Conservation (phyloP, 1,140 invertebrate genomes). For the Atta colombica region DNA sequence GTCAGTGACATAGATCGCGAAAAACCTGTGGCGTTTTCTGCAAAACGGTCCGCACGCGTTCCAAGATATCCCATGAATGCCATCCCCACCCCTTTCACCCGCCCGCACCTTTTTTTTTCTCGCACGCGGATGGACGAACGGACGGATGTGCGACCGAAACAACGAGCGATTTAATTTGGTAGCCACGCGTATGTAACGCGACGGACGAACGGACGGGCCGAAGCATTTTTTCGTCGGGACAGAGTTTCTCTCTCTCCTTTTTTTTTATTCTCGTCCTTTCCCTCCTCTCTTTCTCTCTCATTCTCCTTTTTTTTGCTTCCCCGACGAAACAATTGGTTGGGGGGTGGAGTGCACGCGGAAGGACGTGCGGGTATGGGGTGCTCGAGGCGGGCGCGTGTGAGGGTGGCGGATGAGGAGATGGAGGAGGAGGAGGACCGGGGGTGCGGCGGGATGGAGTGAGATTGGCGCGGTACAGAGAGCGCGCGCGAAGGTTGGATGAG, state of each 20-base stretch:
- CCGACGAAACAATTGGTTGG: constrained; percentile 71
- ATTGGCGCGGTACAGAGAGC: constrained; percentile 68
- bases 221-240: constrained; percentile 71
- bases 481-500: constrained; percentile 70
- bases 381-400: constrained; percentile 33
- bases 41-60: constrained; percentile 47
- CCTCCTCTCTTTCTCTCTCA: constrained; percentile 27
- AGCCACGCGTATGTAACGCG: constrained; percentile 63
- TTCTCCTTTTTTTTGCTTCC: constrained; percentile 61
- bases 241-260: constrained; percentile 40
- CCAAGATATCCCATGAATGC: constrained; percentile 52
- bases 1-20: not conserved
- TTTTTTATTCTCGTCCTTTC: constrained; percentile 23
- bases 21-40: constrained; percentile 58
- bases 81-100: not conserved
- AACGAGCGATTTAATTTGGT: constrained; percentile 75
- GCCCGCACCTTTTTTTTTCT: constrained; percentile 57
- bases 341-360: constrained; percentile 41
- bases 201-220: constrained; percentile 54
- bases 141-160: constrained; percentile 63
- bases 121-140: constrained; percentile 55
- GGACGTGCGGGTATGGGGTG: constrained; percentile 19
- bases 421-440: not conserved
- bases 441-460: constrained; percentile 64
- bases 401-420: constrained; percentile 10